Evolutionary conservation across 1,140 invertebrate species (phyloP).

Genomic region (Brachionus rotundiformis): DNA sequence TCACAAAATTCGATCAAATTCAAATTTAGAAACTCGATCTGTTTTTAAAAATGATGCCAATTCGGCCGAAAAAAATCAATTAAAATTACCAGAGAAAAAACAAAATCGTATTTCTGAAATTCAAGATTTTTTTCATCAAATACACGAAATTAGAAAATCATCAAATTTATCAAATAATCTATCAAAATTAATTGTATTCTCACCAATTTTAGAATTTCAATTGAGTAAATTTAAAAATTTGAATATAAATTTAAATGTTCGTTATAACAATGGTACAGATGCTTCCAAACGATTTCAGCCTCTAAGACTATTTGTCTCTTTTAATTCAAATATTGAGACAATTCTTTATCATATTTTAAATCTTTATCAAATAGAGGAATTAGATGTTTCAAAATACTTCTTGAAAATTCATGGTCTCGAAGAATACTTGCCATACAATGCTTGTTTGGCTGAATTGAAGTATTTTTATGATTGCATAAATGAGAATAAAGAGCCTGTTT

Average conservation of each 20-base stretch:
- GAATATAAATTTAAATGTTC: background rate
- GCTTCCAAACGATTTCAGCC: background rate
- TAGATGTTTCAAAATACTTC: conserved; percentile 29
- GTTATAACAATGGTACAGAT: background rate
- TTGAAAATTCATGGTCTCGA: conserved; percentile 46
- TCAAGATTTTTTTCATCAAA: background rate
- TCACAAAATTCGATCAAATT: background rate
- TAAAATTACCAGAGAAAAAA: background rate
- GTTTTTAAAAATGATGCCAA: background rate
- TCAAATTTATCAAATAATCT: background rate
- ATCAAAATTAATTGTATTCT: background rate
- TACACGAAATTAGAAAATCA: background rate
- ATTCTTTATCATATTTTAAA: conserved; percentile 20
- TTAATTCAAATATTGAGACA: conserved; percentile 33
- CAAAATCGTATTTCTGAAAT: background rate
- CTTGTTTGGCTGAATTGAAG: background rate
- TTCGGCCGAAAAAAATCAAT: background rate
- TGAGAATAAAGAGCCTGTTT: conserved; percentile 35
- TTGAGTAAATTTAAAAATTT: background rate
- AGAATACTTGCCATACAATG: conserved; percentile 33
- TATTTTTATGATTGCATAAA: conserved; percentile 43
- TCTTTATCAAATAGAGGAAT: conserved; percentile 9
- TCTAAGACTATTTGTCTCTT: background rate
- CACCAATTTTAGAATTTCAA: background rate
- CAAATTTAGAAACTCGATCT: background rate